Conservation (phyloP, 2,113 vertebrate species). For the Melanostigma gelatinosum region DNA sequence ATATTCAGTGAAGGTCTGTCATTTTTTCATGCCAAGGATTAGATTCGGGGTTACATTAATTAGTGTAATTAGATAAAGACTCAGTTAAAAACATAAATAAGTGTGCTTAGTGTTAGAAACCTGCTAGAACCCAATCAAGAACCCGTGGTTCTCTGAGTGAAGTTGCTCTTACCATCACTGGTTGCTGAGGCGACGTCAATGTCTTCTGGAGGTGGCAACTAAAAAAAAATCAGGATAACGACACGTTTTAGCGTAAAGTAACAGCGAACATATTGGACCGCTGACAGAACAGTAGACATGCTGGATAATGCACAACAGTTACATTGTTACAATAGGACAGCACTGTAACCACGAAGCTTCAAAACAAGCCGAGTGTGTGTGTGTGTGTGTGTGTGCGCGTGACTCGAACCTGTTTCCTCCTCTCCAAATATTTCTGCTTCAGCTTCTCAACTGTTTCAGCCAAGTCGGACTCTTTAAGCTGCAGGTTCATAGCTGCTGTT, state of each 20-base stretch:
- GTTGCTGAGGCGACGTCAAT: not conserved
- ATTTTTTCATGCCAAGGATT: not conserved
- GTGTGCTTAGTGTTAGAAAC: not conserved
- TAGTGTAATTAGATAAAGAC: not conserved
- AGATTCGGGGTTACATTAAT: not conserved
- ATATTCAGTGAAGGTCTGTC: not conserved
- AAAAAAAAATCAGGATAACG: not conserved
- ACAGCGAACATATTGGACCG: too few relatives aligned
- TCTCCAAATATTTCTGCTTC: conserved; percentile 52
- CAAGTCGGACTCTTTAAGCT: not conserved
- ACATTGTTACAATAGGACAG: not conserved
- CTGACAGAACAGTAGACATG: too few relatives aligned
- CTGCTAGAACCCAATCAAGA: too few relatives aligned
- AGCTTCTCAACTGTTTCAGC: conserved; percentile 30
- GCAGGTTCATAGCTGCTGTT: conserved; percentile 21
- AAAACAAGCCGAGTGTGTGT: not conserved
- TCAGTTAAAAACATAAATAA: not conserved
- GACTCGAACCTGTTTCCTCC: conserved; percentile 52
- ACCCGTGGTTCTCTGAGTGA: not conserved
- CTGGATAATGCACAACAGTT: too few relatives aligned
- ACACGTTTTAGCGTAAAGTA: not conserved
- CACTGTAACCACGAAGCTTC: not conserved
- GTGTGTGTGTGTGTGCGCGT: not conserved
- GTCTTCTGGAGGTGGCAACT: conserved; percentile 29
- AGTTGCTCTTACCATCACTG: conserved; percentile 26